phyloP scores from a whole-genome alignment of 1,140 invertebrate species.

The Drosophila pseudoananassae region DNA sequence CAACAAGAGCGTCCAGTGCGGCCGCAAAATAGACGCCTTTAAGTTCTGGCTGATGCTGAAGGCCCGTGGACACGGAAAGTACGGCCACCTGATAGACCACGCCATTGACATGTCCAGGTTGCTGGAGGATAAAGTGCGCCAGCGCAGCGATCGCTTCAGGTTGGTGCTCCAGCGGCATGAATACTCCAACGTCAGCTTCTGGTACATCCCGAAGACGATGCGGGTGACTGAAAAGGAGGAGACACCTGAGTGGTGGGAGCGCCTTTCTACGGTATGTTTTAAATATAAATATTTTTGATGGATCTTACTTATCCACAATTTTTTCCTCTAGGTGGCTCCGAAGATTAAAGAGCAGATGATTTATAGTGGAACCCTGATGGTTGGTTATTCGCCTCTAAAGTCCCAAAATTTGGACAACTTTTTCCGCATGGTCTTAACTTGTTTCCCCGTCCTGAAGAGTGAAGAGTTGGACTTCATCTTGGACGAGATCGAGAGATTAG shows the following conservation, averaged over 20 bases:
- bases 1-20: conserved; percentile 97
- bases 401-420: conserved; percentile 90
- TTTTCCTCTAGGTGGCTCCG: conserved; percentile 89
- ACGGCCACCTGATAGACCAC: conserved; percentile 87
- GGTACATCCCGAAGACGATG: conserved; percentile 94
- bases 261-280: conserved; percentile 86
- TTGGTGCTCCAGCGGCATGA: conserved; percentile 87
- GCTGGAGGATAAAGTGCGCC: conserved; percentile 85
- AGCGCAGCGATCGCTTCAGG: conserved; percentile 86
- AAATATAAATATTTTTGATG: background rate
- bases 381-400: conserved; percentile 92
- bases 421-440: conserved; percentile 94
- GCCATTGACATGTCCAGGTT: conserved; percentile 86
- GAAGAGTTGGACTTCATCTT: conserved; percentile 70
- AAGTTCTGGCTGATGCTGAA: conserved; percentile 98
- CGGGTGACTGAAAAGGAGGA: conserved; percentile 85
- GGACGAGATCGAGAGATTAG: conserved; percentile 76
- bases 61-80: conserved; percentile 88
- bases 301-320: background rate
- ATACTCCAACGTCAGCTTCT: conserved; percentile 95
- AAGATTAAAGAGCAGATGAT: conserved; percentile 93
- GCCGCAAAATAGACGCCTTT: conserved; percentile 95
- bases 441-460: conserved; percentile 87
- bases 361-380: conserved; percentile 91
- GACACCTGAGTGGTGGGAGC: conserved; percentile 88